These are phyloP conservation scores for Meda fulgida DNA, from an alignment of 2,797 vertebrate genomes.

Conservation along the genomic window DNA sequence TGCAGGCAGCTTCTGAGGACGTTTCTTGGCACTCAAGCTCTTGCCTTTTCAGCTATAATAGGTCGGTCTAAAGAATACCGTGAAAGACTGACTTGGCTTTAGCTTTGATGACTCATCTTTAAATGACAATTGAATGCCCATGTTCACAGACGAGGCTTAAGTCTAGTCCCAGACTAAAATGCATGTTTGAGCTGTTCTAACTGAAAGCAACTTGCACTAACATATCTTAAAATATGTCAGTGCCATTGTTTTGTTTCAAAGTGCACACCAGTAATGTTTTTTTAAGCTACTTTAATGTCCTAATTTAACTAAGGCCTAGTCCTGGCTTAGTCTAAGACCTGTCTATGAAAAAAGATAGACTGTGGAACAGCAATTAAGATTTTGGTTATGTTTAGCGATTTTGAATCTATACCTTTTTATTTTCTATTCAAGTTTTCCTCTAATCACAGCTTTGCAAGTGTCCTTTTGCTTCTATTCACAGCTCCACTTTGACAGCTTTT, in stretches of 20 bases:
- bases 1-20: conserved; percentile 35
- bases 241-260: neutral
- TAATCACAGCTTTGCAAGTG: neutral
- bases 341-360: neutral
- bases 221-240: neutral
- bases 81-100: neutral
- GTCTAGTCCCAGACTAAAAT: too few species aligned
- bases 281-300: neutral
- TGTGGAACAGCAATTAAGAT: neutral
- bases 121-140: neutral
- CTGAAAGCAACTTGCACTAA: neutral
- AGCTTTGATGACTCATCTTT: neutral
- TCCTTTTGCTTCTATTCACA: neutral
- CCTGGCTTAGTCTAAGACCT: neutral
- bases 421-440: neutral
- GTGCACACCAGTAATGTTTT: neutral
- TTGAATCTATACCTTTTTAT: neutral
- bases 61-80: conserved; percentile 47
- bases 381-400: neutral
- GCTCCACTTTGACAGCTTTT: conserved; percentile 30
- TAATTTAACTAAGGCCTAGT: neutral
- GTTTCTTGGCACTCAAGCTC: conserved; percentile 40
- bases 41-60: conserved; percentile 18
- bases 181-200: neutral
- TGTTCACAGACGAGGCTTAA: neutral